These are phyloP conservation scores for Chloroceryle amazona DNA, from an alignment of 2,797 vertebrate species.

Conservation along the genomic window DNA sequence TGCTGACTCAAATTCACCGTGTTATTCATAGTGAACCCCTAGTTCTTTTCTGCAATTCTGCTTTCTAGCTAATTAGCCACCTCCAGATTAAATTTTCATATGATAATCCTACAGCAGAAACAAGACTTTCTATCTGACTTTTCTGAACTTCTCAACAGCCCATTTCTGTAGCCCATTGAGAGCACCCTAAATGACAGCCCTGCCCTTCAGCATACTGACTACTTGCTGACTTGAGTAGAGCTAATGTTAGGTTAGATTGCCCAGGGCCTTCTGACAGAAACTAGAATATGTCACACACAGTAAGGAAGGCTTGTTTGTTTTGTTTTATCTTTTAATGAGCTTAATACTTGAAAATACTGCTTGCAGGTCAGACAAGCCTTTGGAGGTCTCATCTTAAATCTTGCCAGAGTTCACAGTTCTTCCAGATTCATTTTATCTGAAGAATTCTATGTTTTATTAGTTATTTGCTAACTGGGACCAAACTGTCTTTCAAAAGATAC, in stretches of 20 bases:
- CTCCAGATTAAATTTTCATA: background rate
- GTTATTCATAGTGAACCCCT: background rate
- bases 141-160: background rate
- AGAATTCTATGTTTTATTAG: background rate
- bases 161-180: background rate
- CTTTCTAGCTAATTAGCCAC: background rate
- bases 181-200: background rate
- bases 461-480: background rate
- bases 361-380: background rate
- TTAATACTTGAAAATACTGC: background rate
- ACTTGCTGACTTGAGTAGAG: background rate
- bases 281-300: background rate
- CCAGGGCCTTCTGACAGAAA: background rate
- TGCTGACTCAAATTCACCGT: background rate
- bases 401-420: background rate
- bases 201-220: background rate
- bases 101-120: background rate
- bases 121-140: background rate
- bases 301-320: background rate
- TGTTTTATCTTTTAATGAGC: constrained; percentile 12
- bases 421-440: background rate
- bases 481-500: background rate
- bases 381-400: background rate
- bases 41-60: background rate
- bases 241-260: background rate